These are phyloP conservation scores for Pogonomyrmex californicus DNA, from an alignment of 1,140 invertebrate genomes.

Conservation along the genomic window DNA sequence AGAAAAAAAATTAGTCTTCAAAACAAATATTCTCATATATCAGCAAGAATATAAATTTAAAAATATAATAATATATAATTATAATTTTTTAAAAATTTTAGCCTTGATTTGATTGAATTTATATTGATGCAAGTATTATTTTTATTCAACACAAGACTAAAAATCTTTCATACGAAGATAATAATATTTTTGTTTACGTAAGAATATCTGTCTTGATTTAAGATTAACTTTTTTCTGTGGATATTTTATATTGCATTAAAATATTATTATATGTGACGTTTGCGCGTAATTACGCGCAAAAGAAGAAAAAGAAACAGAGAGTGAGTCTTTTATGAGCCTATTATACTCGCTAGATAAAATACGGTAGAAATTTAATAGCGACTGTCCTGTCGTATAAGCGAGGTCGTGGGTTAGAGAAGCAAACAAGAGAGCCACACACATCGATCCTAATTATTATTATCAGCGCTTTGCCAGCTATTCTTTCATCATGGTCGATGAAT, in stretches of 20 bases:
- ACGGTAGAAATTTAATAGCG: slow-evolving; percentile 60
- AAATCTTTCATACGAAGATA: no score
- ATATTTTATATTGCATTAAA: neutral
- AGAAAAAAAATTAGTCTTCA: no score
- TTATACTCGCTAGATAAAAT: slow-evolving; percentile 63
- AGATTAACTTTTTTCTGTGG: no score
- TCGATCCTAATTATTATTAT: slow-evolving; percentile 75
- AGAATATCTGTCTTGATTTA: no score
- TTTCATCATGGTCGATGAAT: slow-evolving; percentile 71
- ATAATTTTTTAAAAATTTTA: no score
- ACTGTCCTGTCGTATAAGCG: slow-evolving; percentile 32
- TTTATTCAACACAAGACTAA: no score
- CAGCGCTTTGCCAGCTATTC: slow-evolving; percentile 65
- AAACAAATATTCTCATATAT: no score
- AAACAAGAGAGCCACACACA: slow-evolving; percentile 70
- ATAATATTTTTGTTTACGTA: no score
- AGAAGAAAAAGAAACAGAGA: neutral
- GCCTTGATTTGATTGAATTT: no score
- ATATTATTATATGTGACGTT: neutral
- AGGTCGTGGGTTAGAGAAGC: slow-evolving; percentile 72
- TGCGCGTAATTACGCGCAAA: neutral
- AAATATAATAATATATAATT: no score
- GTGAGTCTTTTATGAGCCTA: slow-evolving; percentile 49
- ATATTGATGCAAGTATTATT: no score
- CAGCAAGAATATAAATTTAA: no score